phyloP scores from a whole-genome alignment of 2,797 vertebrate species.

The Lophotriccus pileatus region DNA sequence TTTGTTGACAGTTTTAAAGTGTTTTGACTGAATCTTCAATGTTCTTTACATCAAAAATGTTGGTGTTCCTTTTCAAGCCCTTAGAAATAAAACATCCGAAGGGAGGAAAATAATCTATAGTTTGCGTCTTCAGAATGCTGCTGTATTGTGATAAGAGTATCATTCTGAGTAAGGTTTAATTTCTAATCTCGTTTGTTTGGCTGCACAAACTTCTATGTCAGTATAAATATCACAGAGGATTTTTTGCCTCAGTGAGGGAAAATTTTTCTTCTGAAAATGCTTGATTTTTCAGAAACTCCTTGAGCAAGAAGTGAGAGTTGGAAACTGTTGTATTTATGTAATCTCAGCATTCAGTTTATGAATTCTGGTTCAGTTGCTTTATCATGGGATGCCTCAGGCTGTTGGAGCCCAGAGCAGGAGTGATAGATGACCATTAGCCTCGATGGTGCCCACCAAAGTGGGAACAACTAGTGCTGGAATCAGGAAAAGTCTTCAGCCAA shows the following conservation, averaged over 20 bases:
- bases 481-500: not conserved
- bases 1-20: not conserved
- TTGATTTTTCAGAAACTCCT: not conserved
- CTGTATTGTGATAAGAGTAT: not conserved
- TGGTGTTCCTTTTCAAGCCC: not conserved
- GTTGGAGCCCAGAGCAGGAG: not conserved
- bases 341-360: not conserved
- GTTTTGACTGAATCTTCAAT: not conserved
- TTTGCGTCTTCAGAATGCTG: not conserved
- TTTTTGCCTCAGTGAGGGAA: not conserved
- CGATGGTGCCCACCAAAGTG: not conserved
- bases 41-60: not conserved
- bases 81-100: not conserved
- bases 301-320: not conserved
- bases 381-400: not conserved
- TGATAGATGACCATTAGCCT: not conserved
- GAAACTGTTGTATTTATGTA: not conserved
- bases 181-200: slow-evolving; percentile 19
- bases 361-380: slow-evolving; percentile 9
- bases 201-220: not conserved
- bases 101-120: not conserved
- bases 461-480: not conserved
- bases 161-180: not conserved
- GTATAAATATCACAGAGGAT: not conserved
- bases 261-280: not conserved